phyloP scores from a whole-genome alignment of 64 coral and sea anemone species.

The Pachyseris speciosa region DNA sequence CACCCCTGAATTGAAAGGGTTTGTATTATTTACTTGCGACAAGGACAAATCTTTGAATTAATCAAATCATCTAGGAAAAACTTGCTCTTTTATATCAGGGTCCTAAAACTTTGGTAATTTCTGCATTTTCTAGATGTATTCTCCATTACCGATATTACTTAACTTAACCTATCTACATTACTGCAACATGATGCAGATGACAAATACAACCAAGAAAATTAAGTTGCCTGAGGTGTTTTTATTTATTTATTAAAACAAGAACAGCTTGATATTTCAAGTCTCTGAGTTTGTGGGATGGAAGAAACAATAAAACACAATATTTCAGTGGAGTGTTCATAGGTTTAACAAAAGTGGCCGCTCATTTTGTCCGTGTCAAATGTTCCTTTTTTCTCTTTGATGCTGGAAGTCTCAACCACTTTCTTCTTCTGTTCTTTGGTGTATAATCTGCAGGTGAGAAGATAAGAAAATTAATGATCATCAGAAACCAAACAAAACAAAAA shows the following conservation, averaged over 20 bases:
- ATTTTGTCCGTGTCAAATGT: background rate
- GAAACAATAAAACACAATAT: background rate
- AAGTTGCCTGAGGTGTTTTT: background rate
- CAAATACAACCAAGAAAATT: too few relatives aligned
- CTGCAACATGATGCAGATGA: background rate
- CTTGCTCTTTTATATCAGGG: too few relatives aligned
- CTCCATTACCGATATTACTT: too few relatives aligned
- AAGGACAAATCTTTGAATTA: too few relatives aligned
- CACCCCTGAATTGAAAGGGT: too few relatives aligned
- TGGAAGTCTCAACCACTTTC: constrained; percentile 82
- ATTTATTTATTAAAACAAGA: background rate
- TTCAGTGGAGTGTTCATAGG: background rate
- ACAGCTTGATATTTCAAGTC: background rate
- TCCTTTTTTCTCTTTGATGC: constrained; percentile 82
- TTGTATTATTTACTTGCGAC: too few relatives aligned
- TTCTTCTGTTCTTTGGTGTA: constrained; percentile 63
- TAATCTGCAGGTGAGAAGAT: background rate
- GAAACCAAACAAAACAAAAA: background rate
- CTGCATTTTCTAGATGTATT: too few relatives aligned
- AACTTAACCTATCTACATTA: background rate
- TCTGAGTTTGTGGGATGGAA: background rate
- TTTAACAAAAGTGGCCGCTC: background rate
- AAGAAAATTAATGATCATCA: background rate
- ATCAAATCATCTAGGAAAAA: too few relatives aligned
- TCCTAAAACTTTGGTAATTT: too few relatives aligned